phyloP scores from a whole-genome alignment of 2,113 vertebrate species.

The Orcinus orca region DNA sequence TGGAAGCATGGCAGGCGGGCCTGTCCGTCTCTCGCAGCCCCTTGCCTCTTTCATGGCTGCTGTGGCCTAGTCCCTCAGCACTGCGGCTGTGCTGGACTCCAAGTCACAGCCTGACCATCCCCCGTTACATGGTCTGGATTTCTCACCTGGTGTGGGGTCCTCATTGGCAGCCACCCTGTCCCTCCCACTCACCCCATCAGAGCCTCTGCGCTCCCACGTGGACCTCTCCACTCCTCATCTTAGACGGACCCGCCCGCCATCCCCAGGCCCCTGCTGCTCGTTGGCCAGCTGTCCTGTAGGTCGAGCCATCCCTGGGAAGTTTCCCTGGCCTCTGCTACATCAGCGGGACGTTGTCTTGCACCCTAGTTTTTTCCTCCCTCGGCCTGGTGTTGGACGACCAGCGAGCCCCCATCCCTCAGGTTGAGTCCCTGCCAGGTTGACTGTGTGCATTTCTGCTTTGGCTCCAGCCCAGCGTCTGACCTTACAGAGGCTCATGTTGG shows the following conservation, averaged over 20 bases:
- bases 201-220: background rate
- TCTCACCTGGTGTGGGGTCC: background rate
- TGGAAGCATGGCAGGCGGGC: background rate
- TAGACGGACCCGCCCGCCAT: background rate
- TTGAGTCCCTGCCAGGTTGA: background rate
- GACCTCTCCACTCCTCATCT: background rate
- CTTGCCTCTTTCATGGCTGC: background rate
- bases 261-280: background rate
- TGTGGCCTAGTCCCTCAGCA: background rate
- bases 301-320: background rate
- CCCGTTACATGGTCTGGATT: accelerated
- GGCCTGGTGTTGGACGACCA: background rate
- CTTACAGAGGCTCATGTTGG: too few relatives aligned
- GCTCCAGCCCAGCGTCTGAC: background rate
- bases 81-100: background rate
- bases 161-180: accelerated
- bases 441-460: background rate
- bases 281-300: background rate
- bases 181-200: background rate
- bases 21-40: background rate
- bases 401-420: background rate
- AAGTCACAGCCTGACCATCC: background rate
- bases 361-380: background rate
- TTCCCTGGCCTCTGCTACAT: background rate
- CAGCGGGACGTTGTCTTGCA: too few relatives aligned